These are phyloP conservation scores for Drosophila acutilabella DNA, from an alignment of 2,888 invertebrate genomes.

Conservation along the genomic window DNA sequence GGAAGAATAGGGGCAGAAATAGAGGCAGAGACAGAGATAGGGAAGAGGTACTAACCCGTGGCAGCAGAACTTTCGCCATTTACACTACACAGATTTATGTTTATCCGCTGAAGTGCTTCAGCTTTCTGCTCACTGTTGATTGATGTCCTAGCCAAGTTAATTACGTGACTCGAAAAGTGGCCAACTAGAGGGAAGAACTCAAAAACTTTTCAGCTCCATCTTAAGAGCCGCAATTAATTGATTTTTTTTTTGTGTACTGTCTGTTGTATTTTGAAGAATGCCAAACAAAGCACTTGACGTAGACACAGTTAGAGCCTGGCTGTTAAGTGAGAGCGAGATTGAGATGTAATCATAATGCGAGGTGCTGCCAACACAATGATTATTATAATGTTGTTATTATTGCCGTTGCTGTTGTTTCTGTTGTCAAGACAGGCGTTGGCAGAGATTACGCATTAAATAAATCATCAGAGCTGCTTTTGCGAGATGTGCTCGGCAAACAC, in stretches of 20 bases:
- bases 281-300: conserved; percentile 60
- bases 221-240: conserved; percentile 73
- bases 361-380: conserved; percentile 65
- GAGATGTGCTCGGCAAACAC: conserved; percentile 63
- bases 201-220: conserved; percentile 59
- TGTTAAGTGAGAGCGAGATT: neutral
- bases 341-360: conserved; percentile 47
- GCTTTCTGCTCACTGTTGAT: conserved; percentile 55
- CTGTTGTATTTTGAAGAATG: conserved; percentile 23
- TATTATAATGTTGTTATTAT: conserved; percentile 62
- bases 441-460: conserved; percentile 80
- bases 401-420: conserved; percentile 25
- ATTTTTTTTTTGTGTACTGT: conserved; percentile 42
- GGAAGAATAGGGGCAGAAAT: neutral
- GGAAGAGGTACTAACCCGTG: conserved; percentile 35
- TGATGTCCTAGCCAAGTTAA: conserved; percentile 75
- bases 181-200: conserved; percentile 40
- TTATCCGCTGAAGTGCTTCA: conserved; percentile 69
- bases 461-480: conserved; percentile 65
- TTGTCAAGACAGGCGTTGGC: conserved; percentile 61
- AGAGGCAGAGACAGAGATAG: neutral
- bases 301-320: neutral
- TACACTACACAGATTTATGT: conserved; percentile 74
- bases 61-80: conserved; percentile 65
- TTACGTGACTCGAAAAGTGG: conserved; percentile 73